Conservation (phyloP, 2,888 invertebrate genomes). For the Aphidoletes aphidimyza region DNA sequence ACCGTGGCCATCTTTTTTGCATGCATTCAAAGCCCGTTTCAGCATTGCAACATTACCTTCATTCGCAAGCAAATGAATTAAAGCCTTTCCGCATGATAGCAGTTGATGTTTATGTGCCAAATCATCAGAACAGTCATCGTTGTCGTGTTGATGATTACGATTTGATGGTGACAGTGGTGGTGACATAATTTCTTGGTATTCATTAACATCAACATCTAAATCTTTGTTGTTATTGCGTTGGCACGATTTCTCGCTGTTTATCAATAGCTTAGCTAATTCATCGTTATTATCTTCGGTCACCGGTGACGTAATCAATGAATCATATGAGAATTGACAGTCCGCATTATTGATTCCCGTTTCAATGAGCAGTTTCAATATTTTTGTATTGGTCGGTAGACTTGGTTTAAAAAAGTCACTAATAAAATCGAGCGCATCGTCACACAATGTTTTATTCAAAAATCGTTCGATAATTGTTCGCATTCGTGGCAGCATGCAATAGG, state of each 20-base stretch:
- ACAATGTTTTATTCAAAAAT: constrained; percentile 66
- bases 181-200: constrained; percentile 46
- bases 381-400: constrained; percentile 75
- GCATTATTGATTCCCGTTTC: constrained; percentile 77
- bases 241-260: constrained; percentile 66
- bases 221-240: constrained; percentile 60
- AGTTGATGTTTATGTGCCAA: constrained; percentile 61
- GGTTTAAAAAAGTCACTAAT: constrained; percentile 70
- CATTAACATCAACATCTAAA: not conserved
- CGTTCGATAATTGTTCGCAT: constrained; percentile 65
- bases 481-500: constrained; percentile 65
- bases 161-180: not conserved
- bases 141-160: constrained; percentile 58
- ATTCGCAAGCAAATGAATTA: constrained; percentile 80
- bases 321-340: constrained; percentile 65
- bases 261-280: constrained; percentile 65
- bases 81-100: constrained; percentile 71
- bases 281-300: constrained; percentile 66
- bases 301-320: constrained; percentile 66
- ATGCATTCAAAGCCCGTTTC: constrained; percentile 73
- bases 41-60: constrained; percentile 79
- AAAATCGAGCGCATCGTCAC: constrained; percentile 64
- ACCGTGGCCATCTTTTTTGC: constrained; percentile 61
- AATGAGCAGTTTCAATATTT: constrained; percentile 76
- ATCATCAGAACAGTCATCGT: constrained; percentile 60